Percentiles rank a stretch among this genome's conserved stretches.
Evolutionary conservation across 2,113 vertebrate genomes (phyloP).

Genomic region (Oriolus oriolus): DNA sequence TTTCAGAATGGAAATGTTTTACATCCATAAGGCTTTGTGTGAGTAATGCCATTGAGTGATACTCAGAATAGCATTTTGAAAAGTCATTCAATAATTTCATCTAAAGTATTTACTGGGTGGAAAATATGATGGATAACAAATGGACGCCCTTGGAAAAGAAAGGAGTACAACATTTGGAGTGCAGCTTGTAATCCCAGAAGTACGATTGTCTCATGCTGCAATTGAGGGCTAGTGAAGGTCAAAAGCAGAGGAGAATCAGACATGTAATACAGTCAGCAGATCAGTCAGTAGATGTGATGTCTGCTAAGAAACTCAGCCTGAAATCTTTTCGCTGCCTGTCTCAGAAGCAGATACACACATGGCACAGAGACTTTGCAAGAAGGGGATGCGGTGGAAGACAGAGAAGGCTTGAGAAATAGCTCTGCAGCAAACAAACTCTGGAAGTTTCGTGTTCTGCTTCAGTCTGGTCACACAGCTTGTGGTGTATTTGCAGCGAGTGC

Average conservation of each 20-base stretch:
- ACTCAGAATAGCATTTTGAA: background rate
- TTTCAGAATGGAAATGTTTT: background rate
- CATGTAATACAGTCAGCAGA: background rate
- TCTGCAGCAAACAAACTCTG: accelerated
- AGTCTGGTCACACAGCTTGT: background rate
- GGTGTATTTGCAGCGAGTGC: background rate
- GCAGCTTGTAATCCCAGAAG: background rate
- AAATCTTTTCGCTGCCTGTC: background rate
- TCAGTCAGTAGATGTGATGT: background rate
- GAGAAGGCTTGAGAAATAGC: background rate
- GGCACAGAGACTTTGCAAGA: background rate
- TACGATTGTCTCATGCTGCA: background rate
- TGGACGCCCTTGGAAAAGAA: background rate
- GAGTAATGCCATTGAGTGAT: background rate
- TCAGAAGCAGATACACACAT: background rate
- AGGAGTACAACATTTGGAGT: background rate
- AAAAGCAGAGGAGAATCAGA: background rate
- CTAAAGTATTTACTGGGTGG: background rate
- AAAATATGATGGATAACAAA: background rate
- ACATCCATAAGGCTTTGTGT: background rate
- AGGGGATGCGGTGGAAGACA: background rate
- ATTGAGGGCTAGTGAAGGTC: background rate
- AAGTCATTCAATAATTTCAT: background rate
- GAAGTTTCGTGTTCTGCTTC: background rate
- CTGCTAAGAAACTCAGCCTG: background rate